Conservation (phyloP, 2,888 invertebrate genomes). For the Ectobius pallidus region DNA sequence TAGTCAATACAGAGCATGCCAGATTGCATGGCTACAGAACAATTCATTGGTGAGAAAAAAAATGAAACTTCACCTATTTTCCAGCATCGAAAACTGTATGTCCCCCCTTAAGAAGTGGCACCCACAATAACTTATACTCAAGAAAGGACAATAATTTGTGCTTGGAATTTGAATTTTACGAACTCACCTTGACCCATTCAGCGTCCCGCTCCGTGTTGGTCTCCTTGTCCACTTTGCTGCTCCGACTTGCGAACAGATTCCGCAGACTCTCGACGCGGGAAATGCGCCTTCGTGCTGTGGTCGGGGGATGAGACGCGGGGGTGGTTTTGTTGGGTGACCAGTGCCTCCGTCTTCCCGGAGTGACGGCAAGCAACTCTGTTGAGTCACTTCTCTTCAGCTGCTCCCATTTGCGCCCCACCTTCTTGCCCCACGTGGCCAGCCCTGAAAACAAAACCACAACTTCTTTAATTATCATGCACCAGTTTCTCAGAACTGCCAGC, state of each 20-base stretch:
- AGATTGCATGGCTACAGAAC: too few relatives aligned
- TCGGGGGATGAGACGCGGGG: conserved; percentile 42
- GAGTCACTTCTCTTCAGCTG: conserved; percentile 65
- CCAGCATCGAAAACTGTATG: too few relatives aligned
- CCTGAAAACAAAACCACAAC: conserved; percentile 55
- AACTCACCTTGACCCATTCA: conserved; percentile 4
- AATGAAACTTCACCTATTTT: too few relatives aligned
- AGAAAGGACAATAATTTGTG: too few relatives aligned
- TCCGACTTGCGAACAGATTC: conserved; percentile 55
- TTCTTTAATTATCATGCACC: too few relatives aligned
- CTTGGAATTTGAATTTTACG: too few relatives aligned
- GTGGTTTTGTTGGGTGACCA: conserved; percentile 54
- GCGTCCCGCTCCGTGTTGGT: conserved; percentile 37
- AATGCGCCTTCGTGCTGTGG: conserved; percentile 52
- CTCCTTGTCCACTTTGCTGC: conserved; percentile 39
- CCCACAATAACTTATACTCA: too few relatives aligned
- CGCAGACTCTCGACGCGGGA: conserved; percentile 62
- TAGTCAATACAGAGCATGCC: too few relatives aligned
- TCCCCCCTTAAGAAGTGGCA: too few relatives aligned
- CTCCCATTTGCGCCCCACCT: conserved; percentile 66
- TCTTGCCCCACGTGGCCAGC: conserved; percentile 65
- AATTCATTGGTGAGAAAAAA: too few relatives aligned
- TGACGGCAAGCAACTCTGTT: conserved; percentile 58
- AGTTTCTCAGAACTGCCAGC: neutral
- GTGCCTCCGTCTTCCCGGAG: conserved; percentile 54